Evolutionary conservation across 2,888 invertebrate genomes (phyloP).

Genomic region (Geotrupes spiniger): DNA sequence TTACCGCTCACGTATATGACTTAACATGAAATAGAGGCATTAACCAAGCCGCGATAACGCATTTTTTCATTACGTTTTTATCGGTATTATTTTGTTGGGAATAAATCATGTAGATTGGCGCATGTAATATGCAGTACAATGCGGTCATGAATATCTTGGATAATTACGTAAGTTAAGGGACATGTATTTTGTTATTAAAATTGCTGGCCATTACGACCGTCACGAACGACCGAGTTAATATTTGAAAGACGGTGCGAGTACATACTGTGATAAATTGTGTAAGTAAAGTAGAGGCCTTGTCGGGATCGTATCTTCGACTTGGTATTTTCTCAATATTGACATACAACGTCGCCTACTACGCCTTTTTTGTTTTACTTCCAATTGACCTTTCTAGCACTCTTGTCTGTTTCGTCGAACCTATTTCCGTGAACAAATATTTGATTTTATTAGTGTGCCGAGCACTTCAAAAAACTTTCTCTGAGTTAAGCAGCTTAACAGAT

Average conservation of each 20-base stretch:
- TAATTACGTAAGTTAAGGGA: background rate
- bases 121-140: background rate
- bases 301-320: background rate
- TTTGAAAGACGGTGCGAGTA: background rate
- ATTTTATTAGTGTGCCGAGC: background rate
- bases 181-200: background rate
- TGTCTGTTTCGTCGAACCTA: slow-evolving; percentile 1
- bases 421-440: background rate
- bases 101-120: slow-evolving; percentile 1
- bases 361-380: background rate
- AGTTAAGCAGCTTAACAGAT: too few relatives aligned
- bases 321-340: slow-evolving; percentile 2
- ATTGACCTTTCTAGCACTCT: background rate
- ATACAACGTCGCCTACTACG: background rate
- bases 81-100: background rate
- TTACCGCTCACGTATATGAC: slow-evolving; percentile 13
- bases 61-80: slow-evolving; percentile 3
- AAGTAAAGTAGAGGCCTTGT: too few relatives aligned
- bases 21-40: slow-evolving; percentile 17
- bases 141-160: background rate
- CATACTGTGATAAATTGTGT: too few relatives aligned
- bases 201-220: background rate
- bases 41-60: slow-evolving; percentile 8
- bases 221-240: background rate
- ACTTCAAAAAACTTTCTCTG: slow-evolving; percentile 3